Base-by-base conservation (phyloP, 2,888 invertebrate genomes). In the Dasypolia templi region DNA sequence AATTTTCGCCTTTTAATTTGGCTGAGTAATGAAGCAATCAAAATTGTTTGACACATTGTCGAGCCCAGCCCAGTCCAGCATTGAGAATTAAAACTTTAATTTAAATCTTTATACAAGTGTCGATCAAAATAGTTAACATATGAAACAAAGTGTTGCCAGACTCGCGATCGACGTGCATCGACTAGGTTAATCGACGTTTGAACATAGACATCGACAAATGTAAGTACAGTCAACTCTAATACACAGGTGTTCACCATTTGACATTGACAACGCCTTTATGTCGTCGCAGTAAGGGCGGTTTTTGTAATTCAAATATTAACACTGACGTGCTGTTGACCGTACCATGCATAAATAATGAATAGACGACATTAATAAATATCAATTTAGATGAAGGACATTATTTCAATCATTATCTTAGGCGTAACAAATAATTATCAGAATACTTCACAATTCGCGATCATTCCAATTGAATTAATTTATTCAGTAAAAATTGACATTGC, bases 81-180 rank as follows among this genome's bases (percentile, higher is more conserved):
- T 70, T 76, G 49, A 51, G 29, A 11, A 55, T 51, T 22, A 22
- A 49, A 49, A 64, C 22, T 4, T 64, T 32, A 46, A 63, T 14
- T 63, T 44, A 72, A 72, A 56, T 39, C 51, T 72, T 79, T 77
- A 56, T 56, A 77, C 73, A 77, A n/a, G 11, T 46, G 29, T 65
- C 19, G 7, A 75, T 56, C 26, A 11, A 78, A 46, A 73, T 32
- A 62, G 39, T 49, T 62, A 64, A 39, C 58, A 46, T 59, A 59
- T 6, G 46, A 61, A 42, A 32, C 17, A 22, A 9, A 65, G 56
- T 56, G 65, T 44, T 55, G 49, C 74, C 32, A 62, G 44, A 62
- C 80, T 26, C 22, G 29, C 51, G 56, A 77, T 53, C 19, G n/a
- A 63, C 32, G 29, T 26, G 19, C 42, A 58, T 44, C 11, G 35